phyloP scores from a whole-genome alignment of 1,140 invertebrate genomes.

The Micrasema minimum region DNA sequence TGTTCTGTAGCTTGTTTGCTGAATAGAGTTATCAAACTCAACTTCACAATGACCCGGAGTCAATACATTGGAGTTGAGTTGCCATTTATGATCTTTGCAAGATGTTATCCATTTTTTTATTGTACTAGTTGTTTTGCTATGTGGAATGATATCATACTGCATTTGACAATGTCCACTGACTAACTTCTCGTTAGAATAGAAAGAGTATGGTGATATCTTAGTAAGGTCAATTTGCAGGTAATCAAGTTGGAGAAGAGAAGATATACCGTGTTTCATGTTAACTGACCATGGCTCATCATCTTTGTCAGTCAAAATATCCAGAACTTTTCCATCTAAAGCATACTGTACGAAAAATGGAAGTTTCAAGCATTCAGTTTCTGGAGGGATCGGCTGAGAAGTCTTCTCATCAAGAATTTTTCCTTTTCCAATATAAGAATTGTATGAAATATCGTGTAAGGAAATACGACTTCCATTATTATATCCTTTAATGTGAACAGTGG shows the following conservation, averaged over 20 bases:
- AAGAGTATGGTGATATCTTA: slow-evolving; percentile 51
- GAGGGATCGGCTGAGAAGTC: slow-evolving; percentile 2
- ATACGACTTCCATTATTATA: slow-evolving; percentile 28
- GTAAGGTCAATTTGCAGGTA: slow-evolving; percentile 47
- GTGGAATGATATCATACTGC: slow-evolving; percentile 51
- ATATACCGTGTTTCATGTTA: slow-evolving; percentile 59
- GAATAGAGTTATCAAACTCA: slow-evolving; percentile 55
- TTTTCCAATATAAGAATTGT: slow-evolving; percentile 39
- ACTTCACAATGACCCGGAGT: slow-evolving; percentile 30
- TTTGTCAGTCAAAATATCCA: slow-evolving; percentile 19
- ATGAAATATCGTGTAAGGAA: slow-evolving; percentile 33
- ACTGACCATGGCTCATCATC: slow-evolving; percentile 56
- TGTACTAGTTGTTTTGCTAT: slow-evolving; percentile 4
- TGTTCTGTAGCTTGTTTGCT: slow-evolving; percentile 53
- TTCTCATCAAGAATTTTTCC: slow-evolving; percentile 8
- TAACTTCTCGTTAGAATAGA: slow-evolving; percentile 58
- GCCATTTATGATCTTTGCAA: slow-evolving; percentile 37
- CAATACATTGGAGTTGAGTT: slow-evolving; percentile 24
- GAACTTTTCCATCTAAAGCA: slow-evolving; percentile 32
- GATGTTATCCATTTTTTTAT: slow-evolving; percentile 26
- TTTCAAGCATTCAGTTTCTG: slow-evolving; percentile 17
- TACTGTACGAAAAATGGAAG: slow-evolving; percentile 43
- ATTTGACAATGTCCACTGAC: slow-evolving; percentile 58
- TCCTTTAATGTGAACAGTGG: slow-evolving; percentile 34
- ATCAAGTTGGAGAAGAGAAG: slow-evolving; percentile 57